A percentile compares a stretch with the other conserved stretches of the same genome.
Conservation (phyloP, 2,113 vertebrate species). For the Lamprotornis superbus region DNA sequence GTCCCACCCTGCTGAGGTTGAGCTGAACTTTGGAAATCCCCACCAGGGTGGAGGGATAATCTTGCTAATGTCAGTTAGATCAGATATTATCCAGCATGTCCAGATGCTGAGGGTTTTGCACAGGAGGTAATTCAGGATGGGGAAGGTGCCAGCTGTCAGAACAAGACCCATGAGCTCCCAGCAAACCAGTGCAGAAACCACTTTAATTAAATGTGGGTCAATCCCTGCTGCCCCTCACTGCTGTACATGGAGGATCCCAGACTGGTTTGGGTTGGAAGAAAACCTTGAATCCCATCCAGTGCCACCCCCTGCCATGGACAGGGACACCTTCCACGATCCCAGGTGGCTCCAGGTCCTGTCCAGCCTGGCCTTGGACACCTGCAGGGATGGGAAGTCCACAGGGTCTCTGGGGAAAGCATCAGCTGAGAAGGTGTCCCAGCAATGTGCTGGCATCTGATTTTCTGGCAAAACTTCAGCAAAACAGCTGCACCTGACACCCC, state of each 20-base stretch:
- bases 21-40: not conserved
- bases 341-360: not conserved
- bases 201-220: accelerated
- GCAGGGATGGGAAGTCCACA: not conserved
- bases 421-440: too few species aligned
- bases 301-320: not conserved
- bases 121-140: not conserved
- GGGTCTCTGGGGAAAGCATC: not conserved
- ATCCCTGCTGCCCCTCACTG: not conserved
- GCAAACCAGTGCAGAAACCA: not conserved
- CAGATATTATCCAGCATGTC: not conserved
- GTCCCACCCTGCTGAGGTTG: not conserved
- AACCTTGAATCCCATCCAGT: not conserved
- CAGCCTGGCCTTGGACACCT: not conserved
- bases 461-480: not conserved
- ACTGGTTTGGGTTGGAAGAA: not conserved
- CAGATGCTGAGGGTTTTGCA: not conserved
- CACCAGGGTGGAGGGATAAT: not conserved
- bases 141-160: not conserved
- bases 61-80: not conserved
- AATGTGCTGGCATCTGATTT: accelerated
- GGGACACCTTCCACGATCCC: not conserved
- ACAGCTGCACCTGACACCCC: not conserved
- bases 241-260: accelerated
- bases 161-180: not conserved